Evolutionary conservation across 64 coral and sea anemone species (phyloP), one percentile per base, ranked within the genome.

Genomic region (Montipora capricornis): DNA sequence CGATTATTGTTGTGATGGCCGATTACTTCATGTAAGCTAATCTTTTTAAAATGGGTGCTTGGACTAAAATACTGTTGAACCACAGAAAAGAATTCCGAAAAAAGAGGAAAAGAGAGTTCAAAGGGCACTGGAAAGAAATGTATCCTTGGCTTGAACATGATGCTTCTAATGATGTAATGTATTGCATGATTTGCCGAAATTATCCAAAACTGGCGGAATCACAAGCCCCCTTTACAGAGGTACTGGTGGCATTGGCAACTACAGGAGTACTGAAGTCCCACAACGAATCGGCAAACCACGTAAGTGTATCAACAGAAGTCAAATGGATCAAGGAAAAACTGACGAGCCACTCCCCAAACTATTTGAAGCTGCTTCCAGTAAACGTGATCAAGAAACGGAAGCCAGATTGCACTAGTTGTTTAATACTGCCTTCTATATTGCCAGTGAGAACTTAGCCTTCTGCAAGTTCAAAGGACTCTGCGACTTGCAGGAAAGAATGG

Each of bases 261-360:
- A 57, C 52, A 57, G 52, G 10, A 57, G 10, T 10, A 7, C 52
- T 57, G 52, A 57, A 57, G 22, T 90, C 51, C 71, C 75, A 79
- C 74, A 55, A 90, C 69, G 74, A 20, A 90, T 78, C 75, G 22
- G 74, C 47, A 78, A 79, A 78, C 71, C 75, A 78, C 47, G 19
- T 26, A 79, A 90, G 71, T 90, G 87, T 45, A 7, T 77, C 47
- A 90, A 77, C 88, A 90, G 74, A 78, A 79, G 88, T 51, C 47
- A 90, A 90, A 62, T 87, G 62, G 84, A 74, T 73, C 62, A 87
- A 87, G 84, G 67, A 87, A 74, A 87, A 73, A 64, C 84, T 47
- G 67, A 87, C 47, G 67, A 87, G 45, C 84, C 84, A 71, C 84
- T 87, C 46, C 26, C 68, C 15, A 87, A 71, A 87, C 62, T 73